Percentiles rank a stretch among this genome's conserved stretches.
These are phyloP conservation scores for Luidia sarsii DNA, from an alignment of 53 echinoderm and acorn worm species.

Conservation along the genomic window DNA sequence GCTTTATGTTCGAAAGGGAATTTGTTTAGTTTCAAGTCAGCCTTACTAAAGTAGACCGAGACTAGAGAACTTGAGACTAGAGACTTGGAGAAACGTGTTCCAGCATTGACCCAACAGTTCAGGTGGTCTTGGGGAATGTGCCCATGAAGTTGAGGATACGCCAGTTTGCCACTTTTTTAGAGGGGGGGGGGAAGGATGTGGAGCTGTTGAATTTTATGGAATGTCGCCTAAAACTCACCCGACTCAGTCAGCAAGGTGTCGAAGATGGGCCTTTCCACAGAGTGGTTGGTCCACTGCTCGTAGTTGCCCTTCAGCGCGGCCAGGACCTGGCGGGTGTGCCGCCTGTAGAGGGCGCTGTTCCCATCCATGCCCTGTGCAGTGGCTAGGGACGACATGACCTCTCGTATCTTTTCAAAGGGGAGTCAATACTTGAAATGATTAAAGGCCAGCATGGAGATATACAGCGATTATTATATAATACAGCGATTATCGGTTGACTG, in stretches of 20 bases:
- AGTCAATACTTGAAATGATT: background rate
- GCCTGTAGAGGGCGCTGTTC: conserved; percentile 59
- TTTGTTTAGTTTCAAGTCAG: too few species aligned
- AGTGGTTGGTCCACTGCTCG: conserved; percentile 88
- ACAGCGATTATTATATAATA: background rate
- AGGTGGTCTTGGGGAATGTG: too few species aligned
- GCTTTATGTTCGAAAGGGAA: too few species aligned
- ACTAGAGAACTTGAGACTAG: too few species aligned
- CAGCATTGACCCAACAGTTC: too few species aligned
- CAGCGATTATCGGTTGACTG: too few species aligned
- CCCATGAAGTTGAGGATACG: too few species aligned
- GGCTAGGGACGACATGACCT: conserved; percentile 59
- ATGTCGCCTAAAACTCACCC: conserved; percentile 25
- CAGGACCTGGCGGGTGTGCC: conserved; percentile 78
- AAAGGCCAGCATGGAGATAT: background rate
- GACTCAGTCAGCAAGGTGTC: conserved; percentile 76
- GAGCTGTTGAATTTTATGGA: too few species aligned
- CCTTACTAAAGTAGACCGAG: too few species aligned
- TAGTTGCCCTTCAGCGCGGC: conserved; percentile 76
- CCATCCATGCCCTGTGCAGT: conserved; percentile 49
- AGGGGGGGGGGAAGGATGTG: too few species aligned
- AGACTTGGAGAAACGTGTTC: too few species aligned
- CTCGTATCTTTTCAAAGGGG: conserved; percentile 64
- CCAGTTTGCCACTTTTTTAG: too few species aligned
- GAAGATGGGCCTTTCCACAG: conserved; percentile 88